A percentile compares a stretch with the other conserved stretches of the same genome.
These are phyloP conservation scores for Limanda limanda DNA, from an alignment of 2,113 vertebrate species.

Conservation along the genomic window DNA sequence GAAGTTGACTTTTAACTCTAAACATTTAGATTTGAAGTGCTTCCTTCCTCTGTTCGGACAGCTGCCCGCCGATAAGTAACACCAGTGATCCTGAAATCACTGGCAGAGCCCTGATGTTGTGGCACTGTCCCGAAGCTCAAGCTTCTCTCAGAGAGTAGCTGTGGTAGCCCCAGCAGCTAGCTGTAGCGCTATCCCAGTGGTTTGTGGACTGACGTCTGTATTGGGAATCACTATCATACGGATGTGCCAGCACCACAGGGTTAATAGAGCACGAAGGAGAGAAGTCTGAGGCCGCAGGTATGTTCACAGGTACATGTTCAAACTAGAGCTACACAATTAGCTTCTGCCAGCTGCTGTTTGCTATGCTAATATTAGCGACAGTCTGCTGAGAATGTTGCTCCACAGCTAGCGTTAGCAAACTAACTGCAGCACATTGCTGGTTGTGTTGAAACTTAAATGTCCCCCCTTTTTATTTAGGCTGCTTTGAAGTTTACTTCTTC, in stretches of 20 bases:
- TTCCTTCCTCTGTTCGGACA: background rate
- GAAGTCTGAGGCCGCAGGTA: too few relatives aligned
- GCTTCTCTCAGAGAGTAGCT: slow-evolving; percentile 13
- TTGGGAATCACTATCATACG: background rate
- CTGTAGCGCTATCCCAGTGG: slow-evolving; percentile 2
- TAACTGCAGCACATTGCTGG: background rate
- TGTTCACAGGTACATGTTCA: background rate
- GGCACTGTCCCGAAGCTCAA: background rate
- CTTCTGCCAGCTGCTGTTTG: background rate
- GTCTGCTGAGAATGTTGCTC: slow-evolving; percentile 14
- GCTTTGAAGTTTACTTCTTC: background rate
- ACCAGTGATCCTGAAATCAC: slow-evolving; percentile 47
- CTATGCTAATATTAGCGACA: slow-evolving; percentile 33
- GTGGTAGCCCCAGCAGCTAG: slow-evolving; percentile 40
- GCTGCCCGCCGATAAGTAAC: background rate
- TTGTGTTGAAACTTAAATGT: slow-evolving; percentile 3
- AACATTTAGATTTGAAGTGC: background rate
- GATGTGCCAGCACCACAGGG: background rate
- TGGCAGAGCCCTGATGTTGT: background rate
- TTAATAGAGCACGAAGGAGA: background rate
- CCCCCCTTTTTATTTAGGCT: background rate
- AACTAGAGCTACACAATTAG: background rate
- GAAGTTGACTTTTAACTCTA: slow-evolving; percentile 65
- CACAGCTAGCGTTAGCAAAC: slow-evolving; percentile 29
- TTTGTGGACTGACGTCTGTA: background rate